phyloP scores from a whole-genome alignment of 2,797 vertebrate species.

The Mionectes olivaceus region DNA sequence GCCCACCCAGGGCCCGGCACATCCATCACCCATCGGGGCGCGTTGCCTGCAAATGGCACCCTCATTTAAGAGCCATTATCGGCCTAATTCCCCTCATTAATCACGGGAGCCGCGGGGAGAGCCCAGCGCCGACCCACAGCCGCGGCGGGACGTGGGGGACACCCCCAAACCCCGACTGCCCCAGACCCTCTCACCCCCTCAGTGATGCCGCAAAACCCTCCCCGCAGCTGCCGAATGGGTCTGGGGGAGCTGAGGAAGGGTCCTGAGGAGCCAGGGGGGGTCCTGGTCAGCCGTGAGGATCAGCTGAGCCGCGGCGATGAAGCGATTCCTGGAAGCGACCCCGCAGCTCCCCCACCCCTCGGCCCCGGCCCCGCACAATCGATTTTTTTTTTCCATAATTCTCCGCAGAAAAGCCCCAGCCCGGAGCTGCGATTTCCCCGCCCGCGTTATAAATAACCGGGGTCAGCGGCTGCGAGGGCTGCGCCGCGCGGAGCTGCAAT shows the following conservation, averaged over 20 bases:
- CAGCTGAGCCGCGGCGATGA: neutral
- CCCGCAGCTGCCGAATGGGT: neutral
- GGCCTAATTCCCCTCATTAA: constrained; percentile 42
- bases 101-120: neutral
- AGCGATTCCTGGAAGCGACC: neutral
- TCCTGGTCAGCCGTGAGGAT: neutral
- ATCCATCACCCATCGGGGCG: constrained; percentile 34
- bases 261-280: neutral
- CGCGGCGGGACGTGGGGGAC: accelerated
- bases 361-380: neutral
- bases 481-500: constrained; percentile 29
- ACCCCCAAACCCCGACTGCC: no score
- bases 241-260: neutral
- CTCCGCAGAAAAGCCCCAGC: constrained; percentile 30
- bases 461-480: constrained; percentile 59
- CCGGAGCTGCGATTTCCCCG: constrained; percentile 23
- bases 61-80: constrained; percentile 53
- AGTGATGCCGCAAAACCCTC: neutral
- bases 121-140: neutral
- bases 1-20: neutral
- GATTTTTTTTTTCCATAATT: constrained; percentile 17
- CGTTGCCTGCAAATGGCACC: constrained; percentile 14
- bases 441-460: constrained; percentile 61
- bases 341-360: neutral
- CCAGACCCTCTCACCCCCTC: accelerated